Base-by-base conservation (phyloP, 2,113 vertebrate species). In the Hirundichthys speculiger region DNA sequence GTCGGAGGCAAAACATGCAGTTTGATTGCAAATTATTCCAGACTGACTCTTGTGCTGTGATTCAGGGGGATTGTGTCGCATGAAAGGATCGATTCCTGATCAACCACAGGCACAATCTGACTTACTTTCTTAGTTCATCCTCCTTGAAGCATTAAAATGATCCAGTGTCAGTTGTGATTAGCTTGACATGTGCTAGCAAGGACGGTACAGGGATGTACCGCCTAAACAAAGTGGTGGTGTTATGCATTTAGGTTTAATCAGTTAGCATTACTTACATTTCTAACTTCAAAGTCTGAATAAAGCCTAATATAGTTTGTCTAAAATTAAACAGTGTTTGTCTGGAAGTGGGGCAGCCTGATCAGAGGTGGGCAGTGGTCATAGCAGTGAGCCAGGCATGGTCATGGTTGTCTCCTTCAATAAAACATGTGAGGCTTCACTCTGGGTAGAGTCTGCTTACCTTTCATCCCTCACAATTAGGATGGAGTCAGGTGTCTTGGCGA, bases 21-120 rank as follows among this genome's bases (percentile, higher is more conserved):
- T 90, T 77, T 90, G 88, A 92, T 91, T 91, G 89, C 77, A 24
- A 81, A 75, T 90, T 91, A 90, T 87, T 82, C 75, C 74, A 3
- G 54, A 79, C 67, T 46, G 78, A 68, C 50, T 76, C 53, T 27
- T 34, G 75, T 68, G 76, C 83, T 76, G 81, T 84, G 80, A 82
- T 89, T 89, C 71, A 82, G 53, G 63, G 61, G 64, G 76, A 88
- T 86, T 79, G 73, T 80, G 77, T 67, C 74, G 59, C 39, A 80
- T 49, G 66, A 85, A 72, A 80, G 83, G 66, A 71, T 63, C 70
- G 52, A 62, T 49, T 52, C 64, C 61, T 45, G 82, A 89, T 87
- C 74, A 73, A 50, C 76, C 69, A 64, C 69, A 68, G 78, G 67
- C 52, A 59, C 49, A 63, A 16, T 53, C 52, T 47, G 19, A 62